These are phyloP conservation scores for Chlamydotis undulata DNA, from an alignment of 2,113 vertebrate genomes.

Conservation along the genomic window DNA sequence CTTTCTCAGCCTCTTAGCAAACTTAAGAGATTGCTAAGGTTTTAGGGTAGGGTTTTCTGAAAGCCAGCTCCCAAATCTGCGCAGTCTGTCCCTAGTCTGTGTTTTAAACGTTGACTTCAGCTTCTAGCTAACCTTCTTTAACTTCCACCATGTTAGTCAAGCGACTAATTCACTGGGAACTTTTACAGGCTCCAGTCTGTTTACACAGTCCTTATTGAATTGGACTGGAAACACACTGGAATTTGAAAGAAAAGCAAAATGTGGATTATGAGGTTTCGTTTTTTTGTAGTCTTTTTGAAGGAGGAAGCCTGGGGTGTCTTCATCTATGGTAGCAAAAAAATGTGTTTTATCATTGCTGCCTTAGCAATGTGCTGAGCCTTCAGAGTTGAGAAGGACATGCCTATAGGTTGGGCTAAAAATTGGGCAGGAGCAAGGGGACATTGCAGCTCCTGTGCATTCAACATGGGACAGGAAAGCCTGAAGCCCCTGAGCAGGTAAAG, in stretches of 20 bases:
- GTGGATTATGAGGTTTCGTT: background rate
- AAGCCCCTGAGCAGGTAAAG: background rate
- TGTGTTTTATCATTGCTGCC: background rate
- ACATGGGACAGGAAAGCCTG: background rate
- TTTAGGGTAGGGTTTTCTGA: background rate
- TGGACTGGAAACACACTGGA: background rate
- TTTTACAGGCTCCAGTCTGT: background rate
- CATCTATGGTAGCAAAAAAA: background rate
- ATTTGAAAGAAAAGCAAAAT: background rate
- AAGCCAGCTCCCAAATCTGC: background rate
- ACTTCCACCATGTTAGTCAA: background rate
- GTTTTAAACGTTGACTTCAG: background rate
- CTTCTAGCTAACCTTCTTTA: background rate
- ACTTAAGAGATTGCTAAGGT: background rate
- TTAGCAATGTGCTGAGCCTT: background rate
- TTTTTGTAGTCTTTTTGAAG: background rate
- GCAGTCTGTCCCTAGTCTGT: background rate
- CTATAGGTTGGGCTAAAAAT: background rate
- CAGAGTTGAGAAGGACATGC: background rate
- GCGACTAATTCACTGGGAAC: background rate
- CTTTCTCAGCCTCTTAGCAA: too few relatives aligned
- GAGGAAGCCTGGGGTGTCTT: background rate
- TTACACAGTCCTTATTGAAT: background rate
- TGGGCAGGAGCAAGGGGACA: background rate
- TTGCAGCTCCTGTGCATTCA: background rate